A percentile compares a stretch with the other conserved stretches of the same genome.
These are phyloP conservation scores for Orthosia incerta DNA, from an alignment of 2,888 invertebrate species.

Conservation along the genomic window DNA sequence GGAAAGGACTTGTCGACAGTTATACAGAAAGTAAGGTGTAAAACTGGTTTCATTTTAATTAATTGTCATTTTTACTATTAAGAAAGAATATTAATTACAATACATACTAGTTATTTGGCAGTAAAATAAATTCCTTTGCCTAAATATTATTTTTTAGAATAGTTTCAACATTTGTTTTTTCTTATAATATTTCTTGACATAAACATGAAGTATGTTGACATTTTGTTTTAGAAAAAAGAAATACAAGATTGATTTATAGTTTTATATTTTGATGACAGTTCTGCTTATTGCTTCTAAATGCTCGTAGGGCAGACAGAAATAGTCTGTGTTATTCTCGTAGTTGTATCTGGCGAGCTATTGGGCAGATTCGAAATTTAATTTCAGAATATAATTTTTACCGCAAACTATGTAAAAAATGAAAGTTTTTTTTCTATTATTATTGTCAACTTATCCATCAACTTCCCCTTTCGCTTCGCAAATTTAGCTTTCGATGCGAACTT, in stretches of 20 bases:
- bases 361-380: background rate
- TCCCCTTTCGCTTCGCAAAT: background rate
- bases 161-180: slow-evolving; percentile 8
- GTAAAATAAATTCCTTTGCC: slow-evolving; percentile 38
- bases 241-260: slow-evolving; percentile 32
- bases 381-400: background rate
- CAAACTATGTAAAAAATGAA: background rate
- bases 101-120: slow-evolving; percentile 16
- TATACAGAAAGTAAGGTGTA: background rate
- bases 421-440: background rate
- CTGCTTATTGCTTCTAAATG: slow-evolving; percentile 32
- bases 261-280: slow-evolving; percentile 27
- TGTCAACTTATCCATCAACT: background rate
- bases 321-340: slow-evolving; percentile 30
- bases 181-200: slow-evolving; percentile 20
- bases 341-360: background rate
- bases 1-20: background rate
- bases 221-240: slow-evolving; percentile 28
- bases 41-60: slow-evolving; percentile 4
- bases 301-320: slow-evolving; percentile 44
- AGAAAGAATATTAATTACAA: slow-evolving; percentile 8
- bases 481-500: background rate
- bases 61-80: background rate
- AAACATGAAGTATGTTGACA: slow-evolving; percentile 40
- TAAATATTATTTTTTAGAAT: slow-evolving; percentile 27